Base-by-base conservation (phyloP, 2,797 vertebrate genomes). In the Pangasius macronema region DNA sequence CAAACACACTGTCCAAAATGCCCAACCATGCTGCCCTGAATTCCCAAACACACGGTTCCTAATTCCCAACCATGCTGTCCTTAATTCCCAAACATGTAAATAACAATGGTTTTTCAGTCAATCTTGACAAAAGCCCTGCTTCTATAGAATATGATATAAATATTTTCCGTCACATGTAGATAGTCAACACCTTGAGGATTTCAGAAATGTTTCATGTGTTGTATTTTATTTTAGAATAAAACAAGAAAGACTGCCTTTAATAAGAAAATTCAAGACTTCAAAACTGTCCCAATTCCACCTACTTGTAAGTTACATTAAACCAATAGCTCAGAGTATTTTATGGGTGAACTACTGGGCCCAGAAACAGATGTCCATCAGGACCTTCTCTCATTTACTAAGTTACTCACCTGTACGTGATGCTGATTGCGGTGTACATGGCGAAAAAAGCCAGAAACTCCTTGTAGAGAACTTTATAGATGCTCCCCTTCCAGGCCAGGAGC, bases 391-490 rank as follows among this genome's bases (percentile, higher is more conserved):
- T 42, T 49, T 46, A 27, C 22, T n/a, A 51, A 9, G 24, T 20
- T 7, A 85, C 94, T 92, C 91, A 98, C 98, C 97, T 96, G 93
- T 98, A 98, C 1, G 97, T 95, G 87, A 97, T 93, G 92, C 98
- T 99, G 93, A 99, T 96, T 57, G 92, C 95, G 0, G 96, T 88
- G 77, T 98, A 99, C 93, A 97, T 95, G 83, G 93, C 92, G n/a
- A 97, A 97, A 92, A 98, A 99, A 53, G 95, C 96, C 83, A 98
- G 92, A 91, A 99, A 96, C 92, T 99, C 98, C 30, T 98, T 97
- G 91, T 98, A 99, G 3, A 99, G 89, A 27, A 99, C 95, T 85
- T 99, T 99, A 94, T 99, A 99, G 92, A 99, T 98, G 94, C 98
- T 99, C 0, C 98, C 98, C 9, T 96, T 97, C 98, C 98, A 99